Base-by-base conservation (phyloP, 2,797 vertebrate genomes). In the Protosalanx chinensis region DNA sequence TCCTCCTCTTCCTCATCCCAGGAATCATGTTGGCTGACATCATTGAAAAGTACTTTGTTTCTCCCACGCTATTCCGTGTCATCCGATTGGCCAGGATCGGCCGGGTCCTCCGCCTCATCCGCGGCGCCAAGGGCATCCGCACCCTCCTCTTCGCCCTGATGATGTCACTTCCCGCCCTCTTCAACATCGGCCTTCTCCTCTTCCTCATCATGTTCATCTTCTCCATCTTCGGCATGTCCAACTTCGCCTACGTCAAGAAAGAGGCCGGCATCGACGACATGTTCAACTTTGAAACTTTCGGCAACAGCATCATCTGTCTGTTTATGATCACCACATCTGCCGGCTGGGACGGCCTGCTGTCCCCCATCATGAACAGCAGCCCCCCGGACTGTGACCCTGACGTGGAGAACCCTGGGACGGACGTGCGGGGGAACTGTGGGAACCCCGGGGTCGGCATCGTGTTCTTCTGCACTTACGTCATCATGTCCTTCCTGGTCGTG, bases 191-290 rank as follows among this genome's bases (percentile, higher is more conserved):
- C 60, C 94, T 98, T 1, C 92, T 99, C 1, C 95, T 98, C 51
- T 98, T 98, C 88, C 91, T 99, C 0, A 96, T 99, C 79, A 99
- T 98, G 95, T 99, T 98, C 72, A 97, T 98, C 73, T 99, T 95
- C 87, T 97, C 96, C 64, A 97, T 99, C 84, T 98, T 98, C 0
- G 97, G 96, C 53, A 99, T 99, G 97, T 96, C 95, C 27, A 98
- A 98, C 88, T 98, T 99, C 0, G 96, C 93, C 33, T 98, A 98
- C 0, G 96, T 98, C 35, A 96, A 94, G 86, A 96, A 96, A 71
- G 96, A 94, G 65, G 90, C 70, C 0, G 94, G 95, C 67, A 94
- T 99, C 0, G 93, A 98, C 0, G 97, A 99, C 85, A 96, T 98
- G 76, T 97, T 97, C 83, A 99, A 99, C 83, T 99, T 99, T 0